Conservation (phyloP, 2,113 vertebrate genomes). For the Orientallactaga bullata region DNA sequence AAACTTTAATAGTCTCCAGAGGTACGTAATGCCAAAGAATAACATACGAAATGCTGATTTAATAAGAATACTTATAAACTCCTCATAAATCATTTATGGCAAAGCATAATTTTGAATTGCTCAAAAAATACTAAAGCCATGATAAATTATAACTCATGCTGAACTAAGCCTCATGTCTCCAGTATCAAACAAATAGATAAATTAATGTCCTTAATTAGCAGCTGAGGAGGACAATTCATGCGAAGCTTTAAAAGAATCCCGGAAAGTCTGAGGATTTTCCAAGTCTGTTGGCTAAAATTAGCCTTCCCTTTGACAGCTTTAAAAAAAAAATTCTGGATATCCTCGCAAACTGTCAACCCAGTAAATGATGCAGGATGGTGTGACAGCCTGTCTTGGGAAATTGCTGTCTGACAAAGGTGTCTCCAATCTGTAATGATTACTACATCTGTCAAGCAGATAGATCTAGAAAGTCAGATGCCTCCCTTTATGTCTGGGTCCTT, state of each 20-base stretch:
- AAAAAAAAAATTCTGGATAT: conserved; percentile 50
- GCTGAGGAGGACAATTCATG: conserved; percentile 63
- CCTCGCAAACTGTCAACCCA: conserved; percentile 85
- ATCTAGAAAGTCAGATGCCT: conserved; percentile 23
- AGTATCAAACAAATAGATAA: conserved; percentile 79
- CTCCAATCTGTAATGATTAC: conserved; percentile 62
- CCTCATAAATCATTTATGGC: conserved; percentile 76
- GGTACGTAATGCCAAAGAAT: conserved; percentile 75
- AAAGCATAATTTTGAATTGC: conserved; percentile 75
- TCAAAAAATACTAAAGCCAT: conserved; percentile 71
- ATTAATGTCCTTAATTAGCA: conserved; percentile 77
- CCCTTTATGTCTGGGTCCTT: conserved; percentile 42
- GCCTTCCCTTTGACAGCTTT: conserved; percentile 67
- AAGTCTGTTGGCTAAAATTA: conserved; percentile 68
- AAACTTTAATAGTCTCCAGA: conserved; percentile 80
- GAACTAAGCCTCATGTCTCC: conserved; percentile 68
- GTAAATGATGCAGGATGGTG: conserved; percentile 81
- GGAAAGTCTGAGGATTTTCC: conserved; percentile 58
- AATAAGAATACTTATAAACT: conserved; percentile 78
- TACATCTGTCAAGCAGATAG: conserved; percentile 52
- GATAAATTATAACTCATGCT: conserved; percentile 72
- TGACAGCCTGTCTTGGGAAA: conserved; percentile 81
- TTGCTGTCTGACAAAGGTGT: conserved; percentile 81
- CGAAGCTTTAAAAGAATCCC: conserved; percentile 72
- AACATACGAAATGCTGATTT: conserved; percentile 79